These are phyloP conservation scores for Remorina albescens DNA, from an alignment of 2,797 vertebrate species.

Conservation along the genomic window DNA sequence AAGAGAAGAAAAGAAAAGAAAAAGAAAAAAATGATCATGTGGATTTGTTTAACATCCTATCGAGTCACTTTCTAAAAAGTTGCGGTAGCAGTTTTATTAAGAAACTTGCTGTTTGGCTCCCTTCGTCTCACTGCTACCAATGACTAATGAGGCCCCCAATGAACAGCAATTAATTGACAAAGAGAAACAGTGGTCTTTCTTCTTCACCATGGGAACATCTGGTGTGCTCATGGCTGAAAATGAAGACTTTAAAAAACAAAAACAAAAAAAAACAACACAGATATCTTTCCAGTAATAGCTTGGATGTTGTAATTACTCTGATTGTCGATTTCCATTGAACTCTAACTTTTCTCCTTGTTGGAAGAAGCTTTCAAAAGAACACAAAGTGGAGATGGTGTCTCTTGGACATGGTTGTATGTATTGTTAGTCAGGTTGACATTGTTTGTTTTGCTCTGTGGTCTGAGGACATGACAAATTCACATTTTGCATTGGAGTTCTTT, in stretches of 20 bases:
- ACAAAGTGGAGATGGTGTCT: constrained; percentile 1
- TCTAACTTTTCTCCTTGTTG: neutral
- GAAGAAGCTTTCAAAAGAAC: constrained; percentile 9
- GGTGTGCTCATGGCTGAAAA: constrained; percentile 12
- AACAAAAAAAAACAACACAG: too few relatives aligned
- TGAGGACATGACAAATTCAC: constrained; percentile 28
- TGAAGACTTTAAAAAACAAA: constrained; percentile 1
- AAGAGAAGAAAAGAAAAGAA: too few relatives aligned
- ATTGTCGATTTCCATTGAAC: constrained; percentile 3
- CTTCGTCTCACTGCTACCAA: constrained; percentile 4
- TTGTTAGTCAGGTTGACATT: neutral
- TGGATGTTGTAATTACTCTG: constrained; percentile 12
- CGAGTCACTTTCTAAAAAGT: neutral
- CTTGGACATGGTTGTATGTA: neutral
- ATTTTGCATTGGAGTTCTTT: constrained; percentile 24
- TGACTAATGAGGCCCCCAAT: constrained; percentile 51
- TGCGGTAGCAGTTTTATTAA: constrained; percentile 4
- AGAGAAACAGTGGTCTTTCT: constrained; percentile 29
- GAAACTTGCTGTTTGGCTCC: constrained; percentile 27
- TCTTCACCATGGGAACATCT: constrained; percentile 26
- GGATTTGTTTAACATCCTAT: constrained; percentile 8
- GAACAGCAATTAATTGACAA: constrained; percentile 43
- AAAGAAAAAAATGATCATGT: neutral
- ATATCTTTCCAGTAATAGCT: constrained; percentile 1
- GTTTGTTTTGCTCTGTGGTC: constrained; percentile 21